phyloP scores from a whole-genome alignment of 2,113 vertebrate genomes.

The Maylandia zebra region DNA sequence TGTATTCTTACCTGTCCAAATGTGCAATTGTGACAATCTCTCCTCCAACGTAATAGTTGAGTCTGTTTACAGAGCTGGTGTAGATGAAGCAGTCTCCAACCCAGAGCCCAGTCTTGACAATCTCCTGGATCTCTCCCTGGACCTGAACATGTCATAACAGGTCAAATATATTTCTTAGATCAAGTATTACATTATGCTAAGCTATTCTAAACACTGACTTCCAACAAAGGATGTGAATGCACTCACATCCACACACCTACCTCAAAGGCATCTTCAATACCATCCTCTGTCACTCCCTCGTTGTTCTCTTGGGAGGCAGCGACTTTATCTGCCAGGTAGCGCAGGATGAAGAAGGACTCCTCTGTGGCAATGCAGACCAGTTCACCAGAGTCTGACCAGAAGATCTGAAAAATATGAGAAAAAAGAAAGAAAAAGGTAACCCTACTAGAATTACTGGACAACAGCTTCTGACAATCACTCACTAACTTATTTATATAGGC shows the following conservation, averaged over 20 bases:
- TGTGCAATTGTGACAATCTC: constrained; percentile 99
- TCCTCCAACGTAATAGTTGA: constrained; percentile 97
- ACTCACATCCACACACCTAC: constrained; percentile 40
- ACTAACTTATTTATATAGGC: neutral
- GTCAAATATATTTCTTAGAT: neutral
- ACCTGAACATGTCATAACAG: constrained; percentile 69
- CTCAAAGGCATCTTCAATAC: constrained; percentile 98
- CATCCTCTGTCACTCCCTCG: constrained; percentile 94
- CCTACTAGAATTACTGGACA: neutral
- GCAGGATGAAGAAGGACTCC: constrained; percentile 97
- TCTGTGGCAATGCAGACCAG: constrained; percentile 98
- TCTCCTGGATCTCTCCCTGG: constrained; percentile 97
- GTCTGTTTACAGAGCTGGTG: constrained; percentile 97
- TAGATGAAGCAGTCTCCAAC: constrained; percentile 99
- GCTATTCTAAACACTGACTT: neutral
- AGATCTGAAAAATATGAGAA: constrained; percentile 76
- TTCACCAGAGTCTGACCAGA: constrained; percentile 98
- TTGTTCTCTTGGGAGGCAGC: constrained; percentile 92
- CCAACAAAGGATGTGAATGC: neutral
- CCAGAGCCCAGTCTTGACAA: constrained; percentile 97
- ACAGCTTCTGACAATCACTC: neutral
- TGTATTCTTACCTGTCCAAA: constrained; percentile 82
- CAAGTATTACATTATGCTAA: neutral
- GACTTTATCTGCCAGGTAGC: constrained; percentile 93
- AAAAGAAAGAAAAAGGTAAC: neutral